phyloP scores from a whole-genome alignment of 2,113 vertebrate genomes.

The Petaurus breviceps region DNA sequence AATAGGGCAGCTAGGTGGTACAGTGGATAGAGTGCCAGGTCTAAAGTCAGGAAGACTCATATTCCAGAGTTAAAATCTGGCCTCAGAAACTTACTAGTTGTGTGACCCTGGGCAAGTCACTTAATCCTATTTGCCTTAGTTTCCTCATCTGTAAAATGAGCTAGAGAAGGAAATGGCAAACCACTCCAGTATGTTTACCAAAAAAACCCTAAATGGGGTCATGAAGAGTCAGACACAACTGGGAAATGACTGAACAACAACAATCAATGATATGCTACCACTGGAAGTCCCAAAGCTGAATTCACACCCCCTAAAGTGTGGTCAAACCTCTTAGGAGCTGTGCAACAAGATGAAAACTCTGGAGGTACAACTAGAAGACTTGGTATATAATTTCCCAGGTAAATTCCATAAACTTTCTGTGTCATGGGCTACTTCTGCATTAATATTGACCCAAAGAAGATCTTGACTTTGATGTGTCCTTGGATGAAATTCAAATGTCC shows the following conservation, averaged over 20 bases:
- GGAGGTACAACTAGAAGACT: not conserved
- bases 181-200: not conserved
- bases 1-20: too few species aligned
- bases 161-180: not conserved
- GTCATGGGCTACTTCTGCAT: not conserved
- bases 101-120: too few species aligned
- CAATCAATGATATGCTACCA: not conserved
- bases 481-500: not conserved
- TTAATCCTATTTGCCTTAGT: not conserved
- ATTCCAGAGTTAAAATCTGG: too few species aligned
- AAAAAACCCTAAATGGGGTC: not conserved
- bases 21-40: too few species aligned
- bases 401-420: not conserved
- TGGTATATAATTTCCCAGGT: not conserved
- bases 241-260: not conserved
- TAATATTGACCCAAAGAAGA: not conserved
- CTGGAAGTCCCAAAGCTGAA: not conserved
- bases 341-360: not conserved
- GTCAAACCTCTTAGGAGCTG: not conserved
- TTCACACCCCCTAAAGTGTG: not conserved
- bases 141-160: not conserved
- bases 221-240: not conserved
- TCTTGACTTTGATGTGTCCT: constrained; percentile 7
- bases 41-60: too few species aligned
- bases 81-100: too few species aligned